phyloP scores from a whole-genome alignment of 53 echinoderm and acorn worm species.

The Echinarachnius parma region DNA sequence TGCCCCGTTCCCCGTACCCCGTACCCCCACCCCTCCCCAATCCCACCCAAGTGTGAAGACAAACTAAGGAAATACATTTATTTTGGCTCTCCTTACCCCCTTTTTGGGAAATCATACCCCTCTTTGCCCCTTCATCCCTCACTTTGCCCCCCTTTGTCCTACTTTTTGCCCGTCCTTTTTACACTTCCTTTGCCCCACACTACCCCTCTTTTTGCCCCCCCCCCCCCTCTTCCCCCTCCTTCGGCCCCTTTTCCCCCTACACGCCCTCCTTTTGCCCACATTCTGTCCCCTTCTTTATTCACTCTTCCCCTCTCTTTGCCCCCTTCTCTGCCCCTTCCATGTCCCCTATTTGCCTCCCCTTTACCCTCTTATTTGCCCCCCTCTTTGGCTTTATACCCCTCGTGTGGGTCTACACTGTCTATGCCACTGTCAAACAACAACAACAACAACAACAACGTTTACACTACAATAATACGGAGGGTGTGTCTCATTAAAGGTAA shows the following conservation, averaged over 20 bases:
- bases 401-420: too few species aligned
- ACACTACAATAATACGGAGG: too few species aligned
- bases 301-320: not conserved
- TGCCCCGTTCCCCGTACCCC: too few species aligned
- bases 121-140: not conserved
- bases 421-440: too few species aligned
- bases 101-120: too few species aligned
- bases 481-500: too few species aligned
- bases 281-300: not conserved
- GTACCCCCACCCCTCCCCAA: too few species aligned
- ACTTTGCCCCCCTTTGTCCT: not conserved
- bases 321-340: not conserved
- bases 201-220: not conserved
- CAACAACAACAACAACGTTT: too few species aligned
- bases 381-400: not conserved
- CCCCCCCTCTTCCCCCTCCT: not conserved
- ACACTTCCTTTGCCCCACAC: not conserved
- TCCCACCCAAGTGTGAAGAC: too few species aligned
- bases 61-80: too few species aligned
- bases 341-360: not conserved
- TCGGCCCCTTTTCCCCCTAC: not conserved
- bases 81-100: too few species aligned
- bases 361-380: not conserved
- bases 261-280: not conserved
- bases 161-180: not conserved